phyloP scores from a whole-genome alignment of 2,797 vertebrate genomes.

The Bradypodion ventrale region DNA sequence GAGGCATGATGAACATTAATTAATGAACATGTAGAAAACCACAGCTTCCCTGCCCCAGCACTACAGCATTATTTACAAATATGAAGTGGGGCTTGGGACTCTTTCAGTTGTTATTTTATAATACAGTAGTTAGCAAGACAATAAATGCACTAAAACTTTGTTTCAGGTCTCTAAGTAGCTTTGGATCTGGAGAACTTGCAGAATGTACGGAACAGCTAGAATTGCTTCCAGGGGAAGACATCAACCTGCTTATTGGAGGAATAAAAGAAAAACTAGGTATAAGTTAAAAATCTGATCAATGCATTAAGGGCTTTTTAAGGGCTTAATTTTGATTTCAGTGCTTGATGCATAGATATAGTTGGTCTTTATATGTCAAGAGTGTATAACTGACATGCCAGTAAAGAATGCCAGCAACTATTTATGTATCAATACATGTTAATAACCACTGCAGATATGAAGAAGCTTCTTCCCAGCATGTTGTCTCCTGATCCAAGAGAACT shows the following conservation, averaged over 20 bases:
- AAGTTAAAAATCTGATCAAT: constrained; percentile 11
- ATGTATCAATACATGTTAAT: constrained; percentile 50
- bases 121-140: neutral
- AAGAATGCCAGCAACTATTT: constrained; percentile 12
- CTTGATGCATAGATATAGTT: neutral
- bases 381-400: neutral
- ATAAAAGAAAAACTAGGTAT: constrained; percentile 95
- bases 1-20: neutral
- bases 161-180: constrained; percentile 89
- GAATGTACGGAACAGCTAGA: constrained; percentile 91
- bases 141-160: neutral
- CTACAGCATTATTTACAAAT: neutral
- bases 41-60: neutral
- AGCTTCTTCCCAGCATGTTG: constrained; percentile 90
- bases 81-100: neutral
- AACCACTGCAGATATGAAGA: constrained; percentile 87
- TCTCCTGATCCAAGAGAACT: constrained; percentile 96
- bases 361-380: neutral
- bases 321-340: neutral
- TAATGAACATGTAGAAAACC: neutral
- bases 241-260: constrained; percentile 84
- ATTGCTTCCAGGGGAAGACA: constrained; percentile 94
- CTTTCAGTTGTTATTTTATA: neutral
- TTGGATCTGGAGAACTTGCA: constrained; percentile 89
- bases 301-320: neutral